These are phyloP conservation scores for Rhinoptilus africanus DNA, from an alignment of 2,113 vertebrate genomes.

Conservation along the genomic window DNA sequence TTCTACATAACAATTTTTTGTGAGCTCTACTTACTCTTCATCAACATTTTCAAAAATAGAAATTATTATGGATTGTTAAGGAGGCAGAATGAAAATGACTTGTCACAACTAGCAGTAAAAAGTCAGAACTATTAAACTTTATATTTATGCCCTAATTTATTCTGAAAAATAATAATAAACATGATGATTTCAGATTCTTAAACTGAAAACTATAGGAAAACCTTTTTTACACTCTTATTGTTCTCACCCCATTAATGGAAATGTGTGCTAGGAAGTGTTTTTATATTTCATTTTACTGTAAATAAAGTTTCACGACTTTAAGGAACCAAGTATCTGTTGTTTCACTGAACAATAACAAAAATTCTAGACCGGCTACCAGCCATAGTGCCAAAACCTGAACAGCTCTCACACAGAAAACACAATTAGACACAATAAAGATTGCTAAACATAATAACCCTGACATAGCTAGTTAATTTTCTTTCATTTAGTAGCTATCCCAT, in stretches of 20 bases:
- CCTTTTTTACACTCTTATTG: neutral
- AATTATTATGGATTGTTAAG: neutral
- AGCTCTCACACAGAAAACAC: neutral
- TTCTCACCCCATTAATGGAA: neutral
- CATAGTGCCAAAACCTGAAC: neutral
- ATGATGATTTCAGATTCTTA: neutral
- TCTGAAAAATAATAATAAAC: neutral
- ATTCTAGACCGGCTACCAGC: neutral
- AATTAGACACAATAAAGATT: fast-evolving
- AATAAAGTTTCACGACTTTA: neutral
- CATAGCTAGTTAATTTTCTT: neutral
- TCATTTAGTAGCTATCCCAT: neutral
- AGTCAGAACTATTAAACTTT: neutral
- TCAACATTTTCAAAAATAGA: neutral
- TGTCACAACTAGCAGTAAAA: neutral
- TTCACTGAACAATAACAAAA: neutral
- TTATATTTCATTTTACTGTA: neutral
- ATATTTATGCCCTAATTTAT: neutral
- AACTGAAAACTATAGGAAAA: neutral
- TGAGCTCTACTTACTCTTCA: neutral
- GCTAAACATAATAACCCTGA: neutral
- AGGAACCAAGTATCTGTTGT: neutral
- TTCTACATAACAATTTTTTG: neutral
- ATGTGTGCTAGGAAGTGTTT: neutral
- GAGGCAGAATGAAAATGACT: neutral